A percentile compares a stretch with the other conserved stretches of the same genome.
phyloP scores from a whole-genome alignment of 2,113 vertebrate genomes.

The Caretta caretta region DNA sequence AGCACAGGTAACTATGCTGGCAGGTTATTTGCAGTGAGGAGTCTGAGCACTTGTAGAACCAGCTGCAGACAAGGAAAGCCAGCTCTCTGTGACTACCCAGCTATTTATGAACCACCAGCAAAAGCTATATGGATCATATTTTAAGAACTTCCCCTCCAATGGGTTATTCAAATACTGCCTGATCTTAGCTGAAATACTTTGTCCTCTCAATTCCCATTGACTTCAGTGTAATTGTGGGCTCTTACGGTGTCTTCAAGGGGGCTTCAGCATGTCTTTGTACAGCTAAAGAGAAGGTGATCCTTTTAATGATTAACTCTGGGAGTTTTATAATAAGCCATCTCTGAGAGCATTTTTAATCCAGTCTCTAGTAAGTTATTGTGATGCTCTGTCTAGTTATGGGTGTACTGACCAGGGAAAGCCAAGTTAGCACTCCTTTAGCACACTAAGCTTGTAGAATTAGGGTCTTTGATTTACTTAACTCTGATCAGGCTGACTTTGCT shows the following conservation, averaged over 20 bases:
- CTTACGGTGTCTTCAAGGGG: constrained; percentile 19
- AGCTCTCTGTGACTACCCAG: constrained; percentile 47
- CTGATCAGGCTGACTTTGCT: neutral
- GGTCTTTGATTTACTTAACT: neutral
- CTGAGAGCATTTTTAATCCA: neutral
- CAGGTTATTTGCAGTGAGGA: neutral
- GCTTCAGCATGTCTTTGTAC: neutral
- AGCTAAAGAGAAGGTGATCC: neutral
- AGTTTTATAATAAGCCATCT: neutral
- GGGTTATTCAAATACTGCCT: constrained; percentile 34
- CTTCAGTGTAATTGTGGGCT: constrained; percentile 6
- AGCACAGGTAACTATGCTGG: neutral
- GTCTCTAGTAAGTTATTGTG: neutral
- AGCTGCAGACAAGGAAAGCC: neutral
- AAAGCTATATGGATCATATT: neutral
- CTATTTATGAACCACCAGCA: constrained; percentile 50
- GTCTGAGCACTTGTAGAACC: neutral
- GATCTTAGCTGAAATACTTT: neutral
- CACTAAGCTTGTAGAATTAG: neutral
- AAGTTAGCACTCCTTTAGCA: neutral
- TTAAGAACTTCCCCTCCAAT: neutral
- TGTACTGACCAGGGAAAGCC: neutral
- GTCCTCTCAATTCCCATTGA: neutral
- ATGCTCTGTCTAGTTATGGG: neutral
- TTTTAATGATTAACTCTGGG: neutral